A percentile compares a stretch with the other conserved stretches of the same genome.
phyloP scores from a whole-genome alignment of 2,888 invertebrate species.

The Drosophila meridionalis region DNA sequence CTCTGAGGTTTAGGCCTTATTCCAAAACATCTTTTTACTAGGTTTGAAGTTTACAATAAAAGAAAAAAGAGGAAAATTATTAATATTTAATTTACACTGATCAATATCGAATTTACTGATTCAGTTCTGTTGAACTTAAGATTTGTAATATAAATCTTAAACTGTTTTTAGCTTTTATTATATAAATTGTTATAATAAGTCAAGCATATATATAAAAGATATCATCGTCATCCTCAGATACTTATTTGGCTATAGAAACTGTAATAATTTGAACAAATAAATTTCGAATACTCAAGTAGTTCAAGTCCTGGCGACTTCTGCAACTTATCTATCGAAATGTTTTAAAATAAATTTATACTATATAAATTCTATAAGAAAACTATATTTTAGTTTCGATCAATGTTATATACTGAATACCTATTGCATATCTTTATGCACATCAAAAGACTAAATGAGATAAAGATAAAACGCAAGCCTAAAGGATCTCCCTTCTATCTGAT shows the following conservation, averaged over 20 bases:
- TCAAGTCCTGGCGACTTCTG: too few species aligned
- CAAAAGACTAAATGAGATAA: neutral
- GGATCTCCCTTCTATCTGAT: neutral
- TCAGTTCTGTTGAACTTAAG: neutral
- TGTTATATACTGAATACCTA: too few species aligned
- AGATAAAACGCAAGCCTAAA: neutral
- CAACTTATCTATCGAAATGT: neutral
- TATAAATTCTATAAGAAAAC: neutral
- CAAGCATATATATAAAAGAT: neutral
- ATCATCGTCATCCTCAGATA: neutral
- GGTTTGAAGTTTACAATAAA: too few species aligned
- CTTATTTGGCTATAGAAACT: neutral
- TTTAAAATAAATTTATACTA: neutral
- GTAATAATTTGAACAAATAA: neutral
- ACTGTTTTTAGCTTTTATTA: too few species aligned
- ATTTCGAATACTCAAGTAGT: too few species aligned
- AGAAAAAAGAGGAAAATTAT: neutral
- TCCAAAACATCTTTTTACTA: too few species aligned
- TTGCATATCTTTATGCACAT: neutral
- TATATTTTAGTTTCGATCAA: neutral
- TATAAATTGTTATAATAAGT: too few species aligned
- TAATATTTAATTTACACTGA: neutral
- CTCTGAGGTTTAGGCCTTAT: too few species aligned
- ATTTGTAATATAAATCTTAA: too few species aligned
- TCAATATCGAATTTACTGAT: neutral